These are phyloP conservation scores for Alca torda DNA, from an alignment of 2,797 vertebrate genomes.

Conservation along the genomic window DNA sequence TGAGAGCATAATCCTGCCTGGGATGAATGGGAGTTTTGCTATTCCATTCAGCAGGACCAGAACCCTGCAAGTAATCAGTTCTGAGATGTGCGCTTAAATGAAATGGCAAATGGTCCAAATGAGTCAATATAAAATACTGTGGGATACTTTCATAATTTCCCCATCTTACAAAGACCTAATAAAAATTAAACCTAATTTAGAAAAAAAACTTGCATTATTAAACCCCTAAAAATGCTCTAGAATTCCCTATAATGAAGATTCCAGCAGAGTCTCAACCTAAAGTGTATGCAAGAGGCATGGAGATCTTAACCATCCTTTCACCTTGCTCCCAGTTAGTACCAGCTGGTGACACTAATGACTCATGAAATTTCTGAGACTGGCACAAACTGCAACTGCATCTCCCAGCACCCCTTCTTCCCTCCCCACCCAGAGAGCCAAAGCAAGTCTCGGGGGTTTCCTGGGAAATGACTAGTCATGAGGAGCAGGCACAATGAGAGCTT, in stretches of 20 bases:
- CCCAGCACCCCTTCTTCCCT: background rate
- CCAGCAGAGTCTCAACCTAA: background rate
- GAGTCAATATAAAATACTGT: background rate
- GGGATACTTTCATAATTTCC: background rate
- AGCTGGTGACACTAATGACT: background rate
- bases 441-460: background rate
- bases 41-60: background rate
- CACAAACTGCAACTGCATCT: background rate
- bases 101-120: background rate
- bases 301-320: background rate
- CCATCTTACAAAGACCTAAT: background rate
- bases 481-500: background rate
- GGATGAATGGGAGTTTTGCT: background rate
- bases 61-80: background rate
- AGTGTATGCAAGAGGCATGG: background rate
- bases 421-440: background rate
- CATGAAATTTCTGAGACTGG: background rate
- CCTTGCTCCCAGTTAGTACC: background rate
- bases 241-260: background rate
- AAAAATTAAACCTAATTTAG: background rate
- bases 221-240: background rate
- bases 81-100: background rate
- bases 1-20: background rate
- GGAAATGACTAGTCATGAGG: background rate
- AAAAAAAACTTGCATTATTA: background rate